A percentile compares a stretch with the other conserved stretches of the same genome.
These are phyloP conservation scores for Brachypteracias leptosomus DNA, from an alignment of 2,113 vertebrate genomes.

Conservation along the genomic window DNA sequence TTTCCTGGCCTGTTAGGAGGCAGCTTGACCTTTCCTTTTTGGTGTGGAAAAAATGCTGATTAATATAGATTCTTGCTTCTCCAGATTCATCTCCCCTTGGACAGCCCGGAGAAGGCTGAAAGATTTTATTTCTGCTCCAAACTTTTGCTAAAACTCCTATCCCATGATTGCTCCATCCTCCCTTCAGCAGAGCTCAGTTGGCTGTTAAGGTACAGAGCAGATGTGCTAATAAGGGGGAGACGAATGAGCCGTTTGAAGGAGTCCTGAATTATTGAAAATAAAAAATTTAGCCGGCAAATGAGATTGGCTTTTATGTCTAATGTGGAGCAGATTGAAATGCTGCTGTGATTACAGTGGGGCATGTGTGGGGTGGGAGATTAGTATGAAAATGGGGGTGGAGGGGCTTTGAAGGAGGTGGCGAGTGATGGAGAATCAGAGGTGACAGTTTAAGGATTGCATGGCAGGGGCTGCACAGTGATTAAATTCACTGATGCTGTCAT, in stretches of 20 bases:
- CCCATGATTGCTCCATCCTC: not conserved
- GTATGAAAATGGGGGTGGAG: not conserved
- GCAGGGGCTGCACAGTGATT: conserved; percentile 76
- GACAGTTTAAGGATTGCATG: conserved; percentile 68
- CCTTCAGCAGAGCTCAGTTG: not conserved
- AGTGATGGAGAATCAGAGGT: conserved; percentile 72
- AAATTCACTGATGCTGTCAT: conserved; percentile 81
- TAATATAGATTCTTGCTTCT: conserved; percentile 8
- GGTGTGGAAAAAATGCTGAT: conserved; percentile 31
- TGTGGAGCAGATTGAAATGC: conserved; percentile 56
- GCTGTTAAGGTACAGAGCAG: not conserved
- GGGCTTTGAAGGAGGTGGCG: not conserved
- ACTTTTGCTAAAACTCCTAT: not conserved
- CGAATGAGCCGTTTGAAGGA: conserved; percentile 4
- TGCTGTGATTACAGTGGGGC: conserved; percentile 67
- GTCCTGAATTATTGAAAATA: conserved; percentile 45
- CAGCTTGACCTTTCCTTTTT: conserved; percentile 27
- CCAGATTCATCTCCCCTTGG: not conserved
- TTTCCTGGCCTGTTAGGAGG: conserved; percentile 20
- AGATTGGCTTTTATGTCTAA: conserved; percentile 21
- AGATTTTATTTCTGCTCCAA: not conserved
- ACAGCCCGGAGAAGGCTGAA: not conserved
- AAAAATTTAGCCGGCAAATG: conserved; percentile 34
- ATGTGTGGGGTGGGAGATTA: conserved; percentile 44
- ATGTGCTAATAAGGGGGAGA: conserved; percentile 14